phyloP scores from a whole-genome alignment of 2,797 vertebrate genomes.

The Spondyliosoma cantharus region DNA sequence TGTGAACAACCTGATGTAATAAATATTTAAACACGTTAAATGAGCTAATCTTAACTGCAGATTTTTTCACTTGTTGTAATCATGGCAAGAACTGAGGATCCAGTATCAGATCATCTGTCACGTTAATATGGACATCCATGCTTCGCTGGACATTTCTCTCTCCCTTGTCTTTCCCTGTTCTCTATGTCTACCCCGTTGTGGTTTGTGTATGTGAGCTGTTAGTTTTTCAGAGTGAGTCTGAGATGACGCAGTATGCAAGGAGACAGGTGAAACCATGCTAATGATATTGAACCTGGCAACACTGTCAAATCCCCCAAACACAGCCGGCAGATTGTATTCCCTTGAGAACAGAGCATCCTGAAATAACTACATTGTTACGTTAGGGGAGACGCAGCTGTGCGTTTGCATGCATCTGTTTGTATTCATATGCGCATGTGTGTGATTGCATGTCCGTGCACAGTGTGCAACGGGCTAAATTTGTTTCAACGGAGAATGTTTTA shows the following conservation, averaged over 20 bases:
- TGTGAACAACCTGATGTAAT: no score
- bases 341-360: constrained; percentile 45
- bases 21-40: neutral
- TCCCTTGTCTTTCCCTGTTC: neutral
- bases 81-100: constrained; percentile 4
- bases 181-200: constrained; percentile 16
- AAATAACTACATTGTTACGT: constrained; percentile 56
- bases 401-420: constrained; percentile 25
- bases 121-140: constrained; percentile 22
- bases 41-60: neutral
- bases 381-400: constrained; percentile 10
- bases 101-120: constrained; percentile 5
- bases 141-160: neutral
- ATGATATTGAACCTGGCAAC: constrained; percentile 76
- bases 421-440: constrained; percentile 23
- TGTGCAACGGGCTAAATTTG: no score
- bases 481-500: neutral
- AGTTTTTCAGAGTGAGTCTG: constrained; percentile 51
- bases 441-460: neutral
- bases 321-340: constrained; percentile 53
- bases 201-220: constrained; percentile 45
- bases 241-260: constrained; percentile 56
- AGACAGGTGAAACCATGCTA: constrained; percentile 72
- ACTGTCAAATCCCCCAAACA: constrained; percentile 69
- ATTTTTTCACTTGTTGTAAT: constrained; percentile 4